phyloP scores from a whole-genome alignment of 35 echinoderm and acorn worm genomes.

The Stichopus chloronotus region DNA sequence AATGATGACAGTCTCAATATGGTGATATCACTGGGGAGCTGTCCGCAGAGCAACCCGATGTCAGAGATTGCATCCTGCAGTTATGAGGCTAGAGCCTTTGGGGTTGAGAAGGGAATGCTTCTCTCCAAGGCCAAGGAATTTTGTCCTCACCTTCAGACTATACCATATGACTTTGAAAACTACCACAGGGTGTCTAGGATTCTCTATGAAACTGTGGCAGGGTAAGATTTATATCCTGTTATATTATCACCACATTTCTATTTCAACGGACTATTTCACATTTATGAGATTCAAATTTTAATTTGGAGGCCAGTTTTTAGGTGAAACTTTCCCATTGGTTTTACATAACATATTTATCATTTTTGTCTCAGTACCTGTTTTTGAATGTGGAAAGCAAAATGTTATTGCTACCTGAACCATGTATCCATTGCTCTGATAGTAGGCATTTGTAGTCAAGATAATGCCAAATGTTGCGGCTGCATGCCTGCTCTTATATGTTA shows the following conservation, averaged over 20 bases:
- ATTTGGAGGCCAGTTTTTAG: no score
- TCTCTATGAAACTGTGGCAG: conserved; percentile 91
- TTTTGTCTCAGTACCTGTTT: no score
- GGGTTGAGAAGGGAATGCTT: conserved; percentile 93
- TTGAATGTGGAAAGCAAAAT: no score
- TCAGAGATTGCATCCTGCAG: conserved; percentile 96
- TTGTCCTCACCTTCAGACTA: conserved; percentile 89
- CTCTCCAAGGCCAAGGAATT: conserved; percentile 81
- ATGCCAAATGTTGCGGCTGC: no score
- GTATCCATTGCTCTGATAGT: no score
- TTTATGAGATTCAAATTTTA: no score
- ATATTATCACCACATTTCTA: neutral
- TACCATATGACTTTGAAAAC: conserved; percentile 98
- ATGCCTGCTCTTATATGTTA: no score
- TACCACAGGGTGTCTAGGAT: conserved; percentile 86
- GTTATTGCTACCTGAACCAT: no score
- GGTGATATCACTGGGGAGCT: neutral
- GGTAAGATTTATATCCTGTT: conserved; percentile 52
- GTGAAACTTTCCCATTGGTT: no score
- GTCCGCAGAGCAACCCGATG: conserved; percentile 67
- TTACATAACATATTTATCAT: no score
- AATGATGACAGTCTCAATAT: neutral
- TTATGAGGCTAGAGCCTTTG: conserved; percentile 87
- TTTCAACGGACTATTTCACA: neutral
- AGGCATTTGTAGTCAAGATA: no score